Evolutionary conservation across 2,113 vertebrate species (phyloP), one percentile per base, ranked within the genome.

Genomic region (Meleagris gallopavo): DNA sequence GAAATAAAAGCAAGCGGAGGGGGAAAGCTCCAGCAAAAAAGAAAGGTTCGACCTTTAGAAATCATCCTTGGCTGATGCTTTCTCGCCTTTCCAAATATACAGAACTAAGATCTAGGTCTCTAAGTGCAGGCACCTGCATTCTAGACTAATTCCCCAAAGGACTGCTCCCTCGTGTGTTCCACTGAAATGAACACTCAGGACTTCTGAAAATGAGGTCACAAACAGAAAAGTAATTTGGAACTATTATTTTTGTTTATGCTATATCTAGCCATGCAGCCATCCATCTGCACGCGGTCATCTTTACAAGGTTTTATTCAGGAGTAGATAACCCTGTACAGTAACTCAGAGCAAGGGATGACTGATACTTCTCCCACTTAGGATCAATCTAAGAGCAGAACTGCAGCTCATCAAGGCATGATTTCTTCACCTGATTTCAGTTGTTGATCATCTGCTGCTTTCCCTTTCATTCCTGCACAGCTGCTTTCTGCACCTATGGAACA

Each of bases 1-100:
- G 70, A 69, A 95, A 93, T 88, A 94, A 96, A 95, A 93, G 79
- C 65, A 86, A 91, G 80, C 18, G 54, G 57, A 94, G 61, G 61
- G 27, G 54, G n/a, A 94, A 90, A 82, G 36, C 57, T 95, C 73
- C 54, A 54, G 73, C 52, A 79, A 84, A 96, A 96, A 95, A 78
- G 88, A 75, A 94, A 88, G 65, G 13, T 69, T 88, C 4, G 52
- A 94, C 93, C 83, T 95, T 95, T 95, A 93, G 73, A 82, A 90
- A 94, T 79, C 66, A 55, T 93, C 83, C 77, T 81, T 75, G 46
- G 61, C 48, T 78, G 30, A 48, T 90, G 65, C 80, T 73, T 91
- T 88, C 48, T 94, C 36, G 62, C 76, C 83, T 95, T 95, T 91
- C 89, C 86, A 88, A 89, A 94, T 72, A 92, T 45, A 84, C 74